Percentiles rank a stretch among this genome's conserved stretches.
These are phyloP conservation scores for Ptilodon capucinus DNA, from an alignment of 2,888 invertebrate species.

Conservation along the genomic window DNA sequence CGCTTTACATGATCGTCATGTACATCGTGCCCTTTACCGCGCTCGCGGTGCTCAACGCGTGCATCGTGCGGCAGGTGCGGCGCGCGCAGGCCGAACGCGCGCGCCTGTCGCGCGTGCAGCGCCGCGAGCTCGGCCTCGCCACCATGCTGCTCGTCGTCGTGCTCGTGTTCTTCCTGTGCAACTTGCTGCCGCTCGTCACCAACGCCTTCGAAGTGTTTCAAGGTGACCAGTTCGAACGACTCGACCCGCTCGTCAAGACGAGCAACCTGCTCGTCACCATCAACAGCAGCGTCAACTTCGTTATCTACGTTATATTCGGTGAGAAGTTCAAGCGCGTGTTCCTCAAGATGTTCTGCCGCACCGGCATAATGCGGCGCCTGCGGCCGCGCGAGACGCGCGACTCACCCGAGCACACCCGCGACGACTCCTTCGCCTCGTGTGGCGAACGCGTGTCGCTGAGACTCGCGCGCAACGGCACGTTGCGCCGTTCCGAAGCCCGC, in stretches of 20 bases:
- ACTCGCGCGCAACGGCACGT: constrained; percentile 71
- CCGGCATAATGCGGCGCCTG: constrained; percentile 75
- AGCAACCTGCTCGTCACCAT: constrained; percentile 97
- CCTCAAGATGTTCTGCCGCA: constrained; percentile 89
- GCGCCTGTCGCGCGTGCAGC: constrained; percentile 93
- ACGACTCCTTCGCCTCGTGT: constrained; percentile 92
- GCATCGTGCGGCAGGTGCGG: constrained; percentile 95
- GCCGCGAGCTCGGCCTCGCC: constrained; percentile 95
- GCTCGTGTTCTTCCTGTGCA: constrained; percentile 96
- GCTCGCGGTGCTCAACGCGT: constrained; percentile 93
- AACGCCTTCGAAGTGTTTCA: constrained; percentile 93
- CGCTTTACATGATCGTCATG: constrained; percentile 97
- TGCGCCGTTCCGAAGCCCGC: constrained; percentile 55
- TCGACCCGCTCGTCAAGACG: constrained; percentile 88
- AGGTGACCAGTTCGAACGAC: constrained; percentile 63
- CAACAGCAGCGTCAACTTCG: constrained; percentile 98
- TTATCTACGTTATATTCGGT: constrained; percentile 98
- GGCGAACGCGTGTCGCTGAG: constrained; percentile 89
- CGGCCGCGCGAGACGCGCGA: constrained; percentile 68
- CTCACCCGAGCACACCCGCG: constrained; percentile 87
- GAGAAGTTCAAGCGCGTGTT: constrained; percentile 97
- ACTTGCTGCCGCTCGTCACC: constrained; percentile 92
- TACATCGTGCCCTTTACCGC: constrained; percentile 96
- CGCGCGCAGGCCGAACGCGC: constrained; percentile 95
- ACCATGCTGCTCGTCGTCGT: constrained; percentile 98